Evolutionary conservation across 2,888 invertebrate species (phyloP), one percentile per base, ranked within the genome.

Genomic region (Epinotia bilunana): DNA sequence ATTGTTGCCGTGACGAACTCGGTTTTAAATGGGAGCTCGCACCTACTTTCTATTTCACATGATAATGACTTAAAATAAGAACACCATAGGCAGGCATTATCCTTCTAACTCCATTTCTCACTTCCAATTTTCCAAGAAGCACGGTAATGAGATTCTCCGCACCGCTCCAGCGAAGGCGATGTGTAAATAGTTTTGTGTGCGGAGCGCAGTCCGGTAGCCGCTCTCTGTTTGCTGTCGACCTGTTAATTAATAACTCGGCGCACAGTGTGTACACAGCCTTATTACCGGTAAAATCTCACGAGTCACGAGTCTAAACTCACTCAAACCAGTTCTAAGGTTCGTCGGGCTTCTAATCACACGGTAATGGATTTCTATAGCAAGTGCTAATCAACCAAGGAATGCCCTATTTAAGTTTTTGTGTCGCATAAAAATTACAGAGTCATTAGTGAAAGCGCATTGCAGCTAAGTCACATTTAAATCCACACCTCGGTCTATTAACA

Each of bases 201-300:
- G 80, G 73, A 92, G 93, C 91, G 92, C 92, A 90, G 88, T 83
- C 88, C 93, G 83, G 93, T 93, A 94, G 93, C 93, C 87, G 86
- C 88, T 85, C 87, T 86, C 90, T 93, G 91, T 93, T 94, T 94
- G 90, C 92, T 93, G 93, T 93, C 93, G 92, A 94, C 91, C 91
- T 93, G 93, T 91, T 94, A 94, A 94, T 94, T 94, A 94, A 94
- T 93, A 93, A 94, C 93, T 86, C 92, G 91, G 87, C 87, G 91
- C 85, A 85, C 88, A 85, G 84, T 93, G 92, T 93, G 87, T 93
- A 91, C 93, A 91, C 92, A 91, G 91, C 93, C 93, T 94, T 94
- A 94, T 94, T 94, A 93, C 93, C 86, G 87, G 93, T 93, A 93
- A 91, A 92, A 94, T 93, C 91, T 92, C 91, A 93, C 93, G 88